Conservation (phyloP, 2,113 vertebrate genomes). For the Syngnathus typhle region DNA sequence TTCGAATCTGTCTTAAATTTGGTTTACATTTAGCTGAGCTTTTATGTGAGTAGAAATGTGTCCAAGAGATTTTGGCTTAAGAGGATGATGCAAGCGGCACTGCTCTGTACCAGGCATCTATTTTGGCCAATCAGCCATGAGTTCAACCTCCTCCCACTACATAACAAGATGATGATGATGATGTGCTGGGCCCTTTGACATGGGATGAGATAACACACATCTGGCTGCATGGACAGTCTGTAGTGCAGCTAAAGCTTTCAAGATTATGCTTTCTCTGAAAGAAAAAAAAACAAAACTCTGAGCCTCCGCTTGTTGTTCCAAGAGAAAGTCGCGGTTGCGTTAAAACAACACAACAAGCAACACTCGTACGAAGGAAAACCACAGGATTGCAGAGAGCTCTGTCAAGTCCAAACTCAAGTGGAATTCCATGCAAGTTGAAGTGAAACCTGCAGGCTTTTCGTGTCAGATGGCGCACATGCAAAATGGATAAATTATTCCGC, state of each 20-base stretch:
- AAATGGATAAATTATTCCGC: constrained; percentile 30
- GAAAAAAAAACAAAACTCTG: background rate
- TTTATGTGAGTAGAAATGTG: background rate
- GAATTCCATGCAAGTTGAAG: constrained; percentile 34
- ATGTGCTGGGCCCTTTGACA: constrained; percentile 31
- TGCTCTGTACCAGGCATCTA: constrained; percentile 39
- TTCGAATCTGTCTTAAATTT: too few relatives aligned
- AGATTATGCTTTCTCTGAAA: constrained; percentile 13
- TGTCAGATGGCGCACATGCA: constrained; percentile 6
- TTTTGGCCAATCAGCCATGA: constrained; percentile 20
- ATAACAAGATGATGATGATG: constrained; percentile 29
- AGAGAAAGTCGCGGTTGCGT: constrained; percentile 10
- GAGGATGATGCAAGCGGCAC: constrained; percentile 19
- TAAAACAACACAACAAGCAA: constrained; percentile 34
- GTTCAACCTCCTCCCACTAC: constrained; percentile 11
- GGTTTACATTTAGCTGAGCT: background rate
- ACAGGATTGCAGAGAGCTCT: constrained; percentile 44
- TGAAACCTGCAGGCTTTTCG: constrained; percentile 12
- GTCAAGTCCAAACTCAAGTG: constrained; percentile 38
- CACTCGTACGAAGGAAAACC: constrained; percentile 43
- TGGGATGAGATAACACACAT: constrained; percentile 38
- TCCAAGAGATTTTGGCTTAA: background rate
- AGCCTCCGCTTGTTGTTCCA: constrained; percentile 20
- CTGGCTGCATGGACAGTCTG: constrained; percentile 32
- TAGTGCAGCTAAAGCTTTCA: constrained; percentile 11